Percentiles rank a stretch among this genome's conserved stretches.
Evolutionary conservation across 2,888 invertebrate species (phyloP).

Genomic region (Netelia virgata): DNA sequence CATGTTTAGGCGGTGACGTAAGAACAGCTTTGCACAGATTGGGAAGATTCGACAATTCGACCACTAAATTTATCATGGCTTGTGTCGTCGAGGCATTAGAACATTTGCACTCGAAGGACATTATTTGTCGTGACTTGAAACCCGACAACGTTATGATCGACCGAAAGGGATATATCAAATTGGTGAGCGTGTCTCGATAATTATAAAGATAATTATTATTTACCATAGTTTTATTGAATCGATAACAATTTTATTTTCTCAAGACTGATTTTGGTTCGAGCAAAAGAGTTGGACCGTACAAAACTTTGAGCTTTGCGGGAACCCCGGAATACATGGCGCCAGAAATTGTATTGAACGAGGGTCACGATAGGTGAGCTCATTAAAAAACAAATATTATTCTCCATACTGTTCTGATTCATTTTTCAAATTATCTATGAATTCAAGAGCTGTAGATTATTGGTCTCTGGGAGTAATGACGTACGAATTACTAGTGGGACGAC

Average conservation of each 20-base stretch:
- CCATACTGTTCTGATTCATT: neutral
- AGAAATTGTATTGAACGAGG: constrained; percentile 93
- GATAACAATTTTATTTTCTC: constrained; percentile 12
- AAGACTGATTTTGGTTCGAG: constrained; percentile 97
- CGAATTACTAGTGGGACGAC: constrained; percentile 93
- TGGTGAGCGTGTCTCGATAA: constrained; percentile 87
- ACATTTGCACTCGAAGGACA: constrained; percentile 93
- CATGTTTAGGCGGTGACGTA: constrained; percentile 96
- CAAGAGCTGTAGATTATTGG: constrained; percentile 95
- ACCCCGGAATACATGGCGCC: constrained; percentile 96
- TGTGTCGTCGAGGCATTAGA: constrained; percentile 96
- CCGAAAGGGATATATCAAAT: constrained; percentile 93
- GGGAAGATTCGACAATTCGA: constrained; percentile 91
- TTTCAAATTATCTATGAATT: constrained; percentile 73
- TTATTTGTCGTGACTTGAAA: constrained; percentile 95
- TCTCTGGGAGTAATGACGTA: constrained; percentile 94
- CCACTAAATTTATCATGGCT: constrained; percentile 93
- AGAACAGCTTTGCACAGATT: constrained; percentile 95
- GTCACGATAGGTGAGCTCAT: constrained; percentile 87
- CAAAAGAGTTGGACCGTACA: constrained; percentile 91
- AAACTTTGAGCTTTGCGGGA: constrained; percentile 97
- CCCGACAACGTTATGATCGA: constrained; percentile 97
- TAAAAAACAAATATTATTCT: neutral
- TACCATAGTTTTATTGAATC: neutral
- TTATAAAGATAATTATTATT: neutral